phyloP scores from a whole-genome alignment of 2,888 invertebrate genomes.

The Stenoptilia bipunctidactyla region DNA sequence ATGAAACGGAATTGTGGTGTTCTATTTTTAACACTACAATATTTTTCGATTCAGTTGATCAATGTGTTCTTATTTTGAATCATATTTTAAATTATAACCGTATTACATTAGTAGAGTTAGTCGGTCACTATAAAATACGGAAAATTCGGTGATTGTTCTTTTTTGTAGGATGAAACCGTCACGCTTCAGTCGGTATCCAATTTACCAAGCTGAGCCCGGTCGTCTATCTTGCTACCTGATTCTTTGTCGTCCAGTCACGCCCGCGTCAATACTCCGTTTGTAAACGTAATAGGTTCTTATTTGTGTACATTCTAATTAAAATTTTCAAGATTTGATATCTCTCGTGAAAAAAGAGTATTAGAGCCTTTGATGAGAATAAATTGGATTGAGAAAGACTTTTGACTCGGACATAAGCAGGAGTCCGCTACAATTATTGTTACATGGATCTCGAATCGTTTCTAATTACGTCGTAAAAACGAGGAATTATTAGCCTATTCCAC shows the following conservation, averaged over 20 bases:
- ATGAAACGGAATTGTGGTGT: too few relatives aligned
- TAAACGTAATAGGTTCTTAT: conserved; percentile 45
- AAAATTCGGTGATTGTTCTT: conserved; percentile 27
- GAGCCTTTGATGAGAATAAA: conserved; percentile 34
- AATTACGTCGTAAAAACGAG: not conserved
- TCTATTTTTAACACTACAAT: too few relatives aligned
- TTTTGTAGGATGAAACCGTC: conserved; percentile 50
- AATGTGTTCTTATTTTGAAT: too few relatives aligned
- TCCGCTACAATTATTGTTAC: not conserved
- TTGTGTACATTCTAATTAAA: conserved; percentile 58
- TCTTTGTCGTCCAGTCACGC: conserved; percentile 55
- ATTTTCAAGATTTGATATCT: conserved; percentile 31
- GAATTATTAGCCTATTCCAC: not conserved
- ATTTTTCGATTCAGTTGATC: too few relatives aligned
- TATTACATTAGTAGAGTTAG: too few relatives aligned
- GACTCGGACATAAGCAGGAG: conserved; percentile 5
- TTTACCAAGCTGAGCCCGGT: conserved; percentile 46
- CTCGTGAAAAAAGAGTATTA: conserved; percentile 31
- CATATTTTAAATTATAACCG: too few relatives aligned
- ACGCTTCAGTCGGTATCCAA: conserved; percentile 57
- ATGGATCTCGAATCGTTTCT: not conserved
- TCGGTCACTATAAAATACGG: too few relatives aligned
- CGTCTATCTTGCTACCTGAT: conserved; percentile 31
- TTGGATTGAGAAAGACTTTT: conserved; percentile 28
- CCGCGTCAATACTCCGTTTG: conserved; percentile 29